Percentiles rank a stretch among this genome's conserved stretches.
Evolutionary conservation across 2,888 invertebrate species (phyloP).

Genomic region (Plagodis pulveraria): DNA sequence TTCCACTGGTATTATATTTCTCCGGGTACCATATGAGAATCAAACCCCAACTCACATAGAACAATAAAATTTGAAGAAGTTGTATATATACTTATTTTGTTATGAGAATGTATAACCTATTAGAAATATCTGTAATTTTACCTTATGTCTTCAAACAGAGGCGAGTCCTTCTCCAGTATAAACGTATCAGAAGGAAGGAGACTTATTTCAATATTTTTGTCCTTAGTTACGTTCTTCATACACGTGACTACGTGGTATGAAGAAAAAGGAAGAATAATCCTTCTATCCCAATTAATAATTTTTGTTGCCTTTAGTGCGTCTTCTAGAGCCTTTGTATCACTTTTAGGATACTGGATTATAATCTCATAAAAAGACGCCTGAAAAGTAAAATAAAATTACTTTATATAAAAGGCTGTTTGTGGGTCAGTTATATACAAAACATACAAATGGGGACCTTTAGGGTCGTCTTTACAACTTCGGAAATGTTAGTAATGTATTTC

Average conservation of each 20-base stretch:
- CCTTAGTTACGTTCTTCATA: slow-evolving; percentile 9
- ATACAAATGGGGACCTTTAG: too few relatives aligned
- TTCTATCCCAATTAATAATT: slow-evolving; percentile 26
- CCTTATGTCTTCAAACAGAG: slow-evolving; percentile 17
- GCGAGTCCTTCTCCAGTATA: slow-evolving; percentile 13
- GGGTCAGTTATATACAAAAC: too few relatives aligned
- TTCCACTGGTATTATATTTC: too few relatives aligned
- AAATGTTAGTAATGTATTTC: too few relatives aligned
- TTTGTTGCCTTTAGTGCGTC: slow-evolving; percentile 54
- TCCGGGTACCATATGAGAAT: too few relatives aligned
- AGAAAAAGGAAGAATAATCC: slow-evolving; percentile 10
- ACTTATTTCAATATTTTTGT: slow-evolving; percentile 8
- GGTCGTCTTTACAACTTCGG: too few relatives aligned
- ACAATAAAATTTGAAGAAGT: too few relatives aligned
- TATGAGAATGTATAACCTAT: too few relatives aligned
- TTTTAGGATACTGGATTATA: slow-evolving; percentile 52
- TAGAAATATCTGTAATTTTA: slow-evolving; percentile 1
- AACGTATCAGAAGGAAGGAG: slow-evolving; percentile 6
- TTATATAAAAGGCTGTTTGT: too few relatives aligned
- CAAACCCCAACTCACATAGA: too few relatives aligned
- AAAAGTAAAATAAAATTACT: slow-evolving; percentile 9
- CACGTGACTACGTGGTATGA: slow-evolving; percentile 8
- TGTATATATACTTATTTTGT: too few relatives aligned
- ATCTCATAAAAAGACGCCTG: slow-evolving; percentile 55
- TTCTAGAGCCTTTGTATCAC: slow-evolving; percentile 51